phyloP scores from a whole-genome alignment of 2,113 vertebrate genomes.

The Heptranchias perlo region DNA sequence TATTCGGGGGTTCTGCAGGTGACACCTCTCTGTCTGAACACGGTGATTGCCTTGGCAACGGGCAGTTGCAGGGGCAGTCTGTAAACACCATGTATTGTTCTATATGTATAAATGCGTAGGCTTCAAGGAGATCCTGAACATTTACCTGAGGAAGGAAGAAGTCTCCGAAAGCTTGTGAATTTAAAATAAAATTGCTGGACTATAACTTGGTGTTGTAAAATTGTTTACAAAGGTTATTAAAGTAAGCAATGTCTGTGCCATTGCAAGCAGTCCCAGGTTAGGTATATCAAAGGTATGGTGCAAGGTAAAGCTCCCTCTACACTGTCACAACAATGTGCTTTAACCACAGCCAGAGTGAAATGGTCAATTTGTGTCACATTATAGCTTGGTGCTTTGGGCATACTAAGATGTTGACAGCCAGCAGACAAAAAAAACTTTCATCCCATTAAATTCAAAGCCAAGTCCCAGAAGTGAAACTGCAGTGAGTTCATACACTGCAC shows the following conservation, averaged over 20 bases:
- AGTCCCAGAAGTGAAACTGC: neutral
- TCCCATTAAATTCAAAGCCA: neutral
- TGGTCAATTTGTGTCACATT: neutral
- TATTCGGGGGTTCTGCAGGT: no score
- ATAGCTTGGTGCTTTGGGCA: neutral
- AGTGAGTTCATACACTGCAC: neutral
- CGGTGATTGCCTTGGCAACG: no score
- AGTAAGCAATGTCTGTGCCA: neutral
- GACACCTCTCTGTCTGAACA: no score
- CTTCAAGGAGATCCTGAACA: no score
- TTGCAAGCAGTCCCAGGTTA: neutral
- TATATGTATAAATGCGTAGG: no score
- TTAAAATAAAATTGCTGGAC: no score
- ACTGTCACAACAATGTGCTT: neutral
- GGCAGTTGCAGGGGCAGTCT: no score
- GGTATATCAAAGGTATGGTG: neutral
- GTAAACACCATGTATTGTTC: no score
- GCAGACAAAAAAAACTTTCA: neutral
- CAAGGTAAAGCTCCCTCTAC: neutral
- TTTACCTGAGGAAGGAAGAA: no score
- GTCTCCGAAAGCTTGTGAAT: no score
- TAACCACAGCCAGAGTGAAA: neutral
- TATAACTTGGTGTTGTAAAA: no score
- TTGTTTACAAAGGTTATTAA: constrained; percentile 6
- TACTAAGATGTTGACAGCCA: neutral